Evolutionary conservation across 2,113 vertebrate genomes (phyloP).

Genomic region (Melozone crissalis): DNA sequence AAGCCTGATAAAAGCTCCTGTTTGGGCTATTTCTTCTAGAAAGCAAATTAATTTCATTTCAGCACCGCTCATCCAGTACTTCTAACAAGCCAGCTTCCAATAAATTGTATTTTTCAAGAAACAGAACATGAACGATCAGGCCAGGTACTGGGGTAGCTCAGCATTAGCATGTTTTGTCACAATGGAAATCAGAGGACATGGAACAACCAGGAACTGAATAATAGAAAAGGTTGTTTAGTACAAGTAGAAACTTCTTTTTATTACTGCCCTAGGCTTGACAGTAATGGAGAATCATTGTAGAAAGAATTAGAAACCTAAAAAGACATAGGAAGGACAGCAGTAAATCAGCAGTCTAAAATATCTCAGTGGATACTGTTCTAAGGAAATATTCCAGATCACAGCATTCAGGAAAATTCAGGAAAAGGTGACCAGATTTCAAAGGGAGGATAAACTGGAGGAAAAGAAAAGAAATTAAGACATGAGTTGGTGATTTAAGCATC

Average conservation of each 20-base stretch:
- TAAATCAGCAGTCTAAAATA: background rate
- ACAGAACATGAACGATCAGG: rapidly evolving
- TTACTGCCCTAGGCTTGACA: background rate
- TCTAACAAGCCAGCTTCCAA: background rate
- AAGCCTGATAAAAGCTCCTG: background rate
- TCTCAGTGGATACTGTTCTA: background rate
- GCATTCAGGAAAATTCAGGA: background rate
- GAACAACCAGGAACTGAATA: background rate
- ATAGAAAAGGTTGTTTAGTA: background rate
- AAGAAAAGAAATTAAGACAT: background rate
- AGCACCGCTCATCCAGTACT: background rate
- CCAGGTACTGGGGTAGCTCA: background rate
- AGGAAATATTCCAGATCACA: background rate
- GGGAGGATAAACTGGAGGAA: background rate
- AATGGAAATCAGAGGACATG: background rate
- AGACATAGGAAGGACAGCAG: background rate
- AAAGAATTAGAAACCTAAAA: background rate
- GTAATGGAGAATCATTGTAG: background rate
- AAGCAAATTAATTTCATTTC: background rate
- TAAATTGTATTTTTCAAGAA: background rate
- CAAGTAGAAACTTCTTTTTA: background rate
- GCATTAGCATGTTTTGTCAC: background rate
- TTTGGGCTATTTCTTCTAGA: background rate
- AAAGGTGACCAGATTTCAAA: background rate
- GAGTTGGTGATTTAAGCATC: background rate